Conservation (phyloP, 2,113 vertebrate species). For the Anas platyrhynchos region DNA sequence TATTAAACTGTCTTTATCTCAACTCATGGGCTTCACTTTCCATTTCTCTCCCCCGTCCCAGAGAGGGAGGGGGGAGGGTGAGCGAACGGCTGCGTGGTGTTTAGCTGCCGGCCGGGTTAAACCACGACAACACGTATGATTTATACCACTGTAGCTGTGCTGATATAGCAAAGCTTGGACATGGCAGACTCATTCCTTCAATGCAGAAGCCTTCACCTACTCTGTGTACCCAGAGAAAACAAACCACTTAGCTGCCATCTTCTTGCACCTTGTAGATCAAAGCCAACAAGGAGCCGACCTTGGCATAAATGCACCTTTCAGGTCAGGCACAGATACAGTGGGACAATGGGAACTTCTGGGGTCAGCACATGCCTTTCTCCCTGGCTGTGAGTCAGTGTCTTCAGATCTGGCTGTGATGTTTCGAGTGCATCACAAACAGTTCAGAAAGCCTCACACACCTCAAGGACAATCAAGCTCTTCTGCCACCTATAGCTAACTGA, state of each 20-base stretch:
- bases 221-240: neutral
- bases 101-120: no score
- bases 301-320: neutral
- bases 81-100: no score
- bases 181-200: neutral
- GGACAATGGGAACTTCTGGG: neutral
- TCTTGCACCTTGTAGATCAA: neutral
- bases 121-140: neutral
- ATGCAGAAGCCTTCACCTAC: neutral
- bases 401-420: neutral
- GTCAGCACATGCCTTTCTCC: neutral
- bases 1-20: no score
- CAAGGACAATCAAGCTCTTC: neutral
- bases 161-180: neutral
- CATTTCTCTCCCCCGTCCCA: no score
- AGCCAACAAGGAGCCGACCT: neutral
- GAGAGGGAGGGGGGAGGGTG: no score
- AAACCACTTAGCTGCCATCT: neutral
- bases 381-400: neutral
- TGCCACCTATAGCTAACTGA: neutral
- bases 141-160: neutral
- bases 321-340: neutral
- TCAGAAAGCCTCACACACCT: neutral
- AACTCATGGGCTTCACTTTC: no score
- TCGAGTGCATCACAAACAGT: neutral